A percentile compares a stretch with the other conserved stretches of the same genome.
Evolutionary conservation across 1,140 invertebrate genomes (phyloP).

Genomic region (Diachasmimorpha longicaudata): DNA sequence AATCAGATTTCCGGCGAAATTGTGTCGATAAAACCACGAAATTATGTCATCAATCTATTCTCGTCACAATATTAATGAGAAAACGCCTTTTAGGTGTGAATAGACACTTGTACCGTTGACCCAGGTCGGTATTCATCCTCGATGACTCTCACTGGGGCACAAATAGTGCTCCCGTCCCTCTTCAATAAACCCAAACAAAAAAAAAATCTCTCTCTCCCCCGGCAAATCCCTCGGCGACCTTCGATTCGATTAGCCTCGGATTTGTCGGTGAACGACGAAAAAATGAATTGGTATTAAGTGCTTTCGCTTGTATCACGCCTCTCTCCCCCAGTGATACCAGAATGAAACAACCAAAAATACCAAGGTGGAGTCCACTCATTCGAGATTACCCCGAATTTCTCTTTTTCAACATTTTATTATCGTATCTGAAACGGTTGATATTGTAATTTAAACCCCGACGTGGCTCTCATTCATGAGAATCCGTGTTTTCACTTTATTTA

Average conservation of each 20-base stretch:
- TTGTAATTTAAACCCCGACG: background rate
- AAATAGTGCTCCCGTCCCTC: background rate
- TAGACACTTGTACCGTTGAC: slow-evolving; percentile 34
- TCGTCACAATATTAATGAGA: too few species aligned
- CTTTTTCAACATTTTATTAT: background rate
- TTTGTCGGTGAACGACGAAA: slow-evolving; percentile 32
- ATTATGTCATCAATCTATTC: background rate
- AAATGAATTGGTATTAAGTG: slow-evolving; percentile 41
- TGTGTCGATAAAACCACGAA: background rate
- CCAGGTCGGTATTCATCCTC: slow-evolving; percentile 36
- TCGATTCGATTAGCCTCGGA: slow-evolving; percentile 36
- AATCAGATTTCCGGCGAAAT: background rate
- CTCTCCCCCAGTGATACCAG: slow-evolving; percentile 2
- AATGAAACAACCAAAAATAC: slow-evolving; percentile 8
- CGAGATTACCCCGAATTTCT: slow-evolving; percentile 7
- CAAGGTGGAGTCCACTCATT: background rate
- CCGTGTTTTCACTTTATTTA: background rate
- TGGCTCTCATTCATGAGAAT: background rate
- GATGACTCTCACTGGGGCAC: background rate
- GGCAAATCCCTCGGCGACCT: slow-evolving; percentile 26
- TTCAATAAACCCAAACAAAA: background rate
- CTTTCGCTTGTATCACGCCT: slow-evolving; percentile 32
- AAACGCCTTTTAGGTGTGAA: too few species aligned
- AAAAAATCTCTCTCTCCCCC: slow-evolving; percentile 7
- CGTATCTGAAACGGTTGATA: background rate